A percentile compares a stretch with the other conserved stretches of the same genome.
Conservation (phyloP, 2,113 vertebrate genomes). For the Plectropomus leopardus region DNA sequence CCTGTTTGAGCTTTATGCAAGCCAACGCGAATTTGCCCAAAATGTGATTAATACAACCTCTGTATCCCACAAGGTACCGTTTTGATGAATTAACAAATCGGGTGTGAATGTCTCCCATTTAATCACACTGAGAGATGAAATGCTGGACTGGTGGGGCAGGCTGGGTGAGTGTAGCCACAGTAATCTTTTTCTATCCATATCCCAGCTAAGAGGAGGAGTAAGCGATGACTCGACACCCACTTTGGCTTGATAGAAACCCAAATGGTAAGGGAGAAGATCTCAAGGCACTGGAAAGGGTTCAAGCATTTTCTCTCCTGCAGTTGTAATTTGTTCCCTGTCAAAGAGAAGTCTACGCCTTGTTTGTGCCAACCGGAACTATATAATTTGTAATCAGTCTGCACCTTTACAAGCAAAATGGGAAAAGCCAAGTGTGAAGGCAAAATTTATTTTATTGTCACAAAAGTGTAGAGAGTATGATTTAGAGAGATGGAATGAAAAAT, state of each 20-base stretch:
- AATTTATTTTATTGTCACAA: neutral
- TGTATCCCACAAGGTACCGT: slow-evolving; percentile 64
- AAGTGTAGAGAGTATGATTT: neutral
- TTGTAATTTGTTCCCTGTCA: slow-evolving; percentile 48
- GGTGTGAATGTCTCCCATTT: slow-evolving; percentile 76
- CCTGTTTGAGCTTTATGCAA: slow-evolving; percentile 72
- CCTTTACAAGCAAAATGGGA: slow-evolving; percentile 10
- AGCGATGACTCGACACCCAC: slow-evolving; percentile 57
- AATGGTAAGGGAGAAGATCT: slow-evolving; percentile 39
- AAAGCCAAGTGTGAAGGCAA: neutral
- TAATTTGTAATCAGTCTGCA: slow-evolving; percentile 37
- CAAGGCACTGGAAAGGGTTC: slow-evolving; percentile 30
- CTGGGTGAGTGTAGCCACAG: slow-evolving; percentile 56
- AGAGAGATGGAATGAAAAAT: neutral
- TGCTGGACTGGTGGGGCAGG: slow-evolving; percentile 52
- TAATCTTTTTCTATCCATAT: slow-evolving; percentile 73
- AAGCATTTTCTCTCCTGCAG: slow-evolving; percentile 9
- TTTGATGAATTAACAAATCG: slow-evolving; percentile 83
- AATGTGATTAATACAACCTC: slow-evolving; percentile 79
- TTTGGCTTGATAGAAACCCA: slow-evolving; percentile 61
- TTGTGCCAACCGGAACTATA: slow-evolving; percentile 42
- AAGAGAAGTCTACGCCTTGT: slow-evolving; percentile 4
- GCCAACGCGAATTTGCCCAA: slow-evolving; percentile 67
- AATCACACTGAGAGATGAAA: slow-evolving; percentile 77
- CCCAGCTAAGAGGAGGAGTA: slow-evolving; percentile 54